Base-by-base conservation (phyloP, 1,140 invertebrate genomes). In the Cyclina sinensis region DNA sequence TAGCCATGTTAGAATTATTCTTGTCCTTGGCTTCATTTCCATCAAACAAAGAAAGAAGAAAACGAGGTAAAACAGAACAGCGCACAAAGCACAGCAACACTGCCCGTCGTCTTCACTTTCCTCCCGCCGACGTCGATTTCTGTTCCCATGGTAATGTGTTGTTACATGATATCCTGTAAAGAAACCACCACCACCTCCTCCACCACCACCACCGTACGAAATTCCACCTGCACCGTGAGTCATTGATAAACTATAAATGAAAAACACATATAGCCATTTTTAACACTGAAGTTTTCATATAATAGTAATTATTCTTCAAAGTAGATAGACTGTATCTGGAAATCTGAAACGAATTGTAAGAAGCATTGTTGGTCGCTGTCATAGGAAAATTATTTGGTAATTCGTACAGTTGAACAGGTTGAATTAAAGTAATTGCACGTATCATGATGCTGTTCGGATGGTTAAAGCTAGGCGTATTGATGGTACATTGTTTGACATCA, bases 141-240 rank as follows among this genome's bases (percentile, higher is more conserved):
- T 5, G 27, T 39, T 46, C 18, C 62, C 30, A 57, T 57, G 54
- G 32, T 70, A 70, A 37, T 70, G 32, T 70, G 65, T 27, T 16
- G 35, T 39, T 11, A 16, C 1, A 37, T 16, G 27, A 21, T 1
- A 11, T 7, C 57, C 35, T 2, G 32, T 5, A 37, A 14, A 37
- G 16, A 70, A 70, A 1, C 65, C 65, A 18, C 65, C 65, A 5
- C 65, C 65, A 9, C 65, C 65, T 9, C 57, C 57, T 3, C 65
- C 59, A n/a, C 59, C 59, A 5, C 57, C 62, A 4, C 65, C 65
- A 37, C 65, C 65, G 32, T 39, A 27, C 12, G 65, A 70, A 37
- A 70, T 70, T 7, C 65, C 65, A 7, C 65, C 65, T 2, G 65
- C 65, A 5, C 65, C 65, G 32, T 70, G 65, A 37, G 65, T 70